Percentiles rank a stretch among this genome's conserved stretches.
Evolutionary conservation across 2,113 vertebrate species (phyloP).

Genomic region (Carlito syrichta): DNA sequence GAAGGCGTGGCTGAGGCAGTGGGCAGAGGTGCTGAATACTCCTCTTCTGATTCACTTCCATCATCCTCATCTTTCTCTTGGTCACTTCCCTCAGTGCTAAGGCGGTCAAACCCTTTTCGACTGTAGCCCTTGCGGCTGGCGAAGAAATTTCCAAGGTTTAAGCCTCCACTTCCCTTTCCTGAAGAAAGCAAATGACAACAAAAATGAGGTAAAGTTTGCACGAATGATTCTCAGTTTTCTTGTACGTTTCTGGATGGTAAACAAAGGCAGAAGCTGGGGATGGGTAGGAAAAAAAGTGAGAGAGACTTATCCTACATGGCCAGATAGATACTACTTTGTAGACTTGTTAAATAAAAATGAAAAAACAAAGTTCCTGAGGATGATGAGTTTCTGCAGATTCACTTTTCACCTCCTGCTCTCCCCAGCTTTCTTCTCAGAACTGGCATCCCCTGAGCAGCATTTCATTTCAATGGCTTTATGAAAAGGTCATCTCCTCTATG

Average conservation of each 20-base stretch:
- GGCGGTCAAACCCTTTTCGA: conserved; percentile 95
- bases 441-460: not conserved
- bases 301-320: not conserved
- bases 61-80: conserved; percentile 95
- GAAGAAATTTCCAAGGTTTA: conserved; percentile 98
- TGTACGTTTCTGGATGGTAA: not conserved
- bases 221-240: not conserved
- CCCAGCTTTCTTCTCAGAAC: not conserved
- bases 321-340: not conserved
- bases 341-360: not conserved
- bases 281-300: not conserved
- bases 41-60: conserved; percentile 94
- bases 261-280: not conserved
- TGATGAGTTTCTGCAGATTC: not conserved
- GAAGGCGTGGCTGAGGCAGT: conserved; percentile 62
- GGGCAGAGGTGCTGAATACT: conserved; percentile 88
- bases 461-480: conserved; percentile 34
- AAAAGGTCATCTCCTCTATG: conserved; percentile 43
- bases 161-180: conserved; percentile 91
- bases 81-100: conserved; percentile 97
- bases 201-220: not conserved
- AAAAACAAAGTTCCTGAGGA: not conserved
- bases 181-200: conserved; percentile 33
- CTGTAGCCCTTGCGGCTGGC: conserved; percentile 94
- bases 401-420: not conserved